phyloP scores from a whole-genome alignment of 2,797 vertebrate species.

The Borostomias antarcticus region DNA sequence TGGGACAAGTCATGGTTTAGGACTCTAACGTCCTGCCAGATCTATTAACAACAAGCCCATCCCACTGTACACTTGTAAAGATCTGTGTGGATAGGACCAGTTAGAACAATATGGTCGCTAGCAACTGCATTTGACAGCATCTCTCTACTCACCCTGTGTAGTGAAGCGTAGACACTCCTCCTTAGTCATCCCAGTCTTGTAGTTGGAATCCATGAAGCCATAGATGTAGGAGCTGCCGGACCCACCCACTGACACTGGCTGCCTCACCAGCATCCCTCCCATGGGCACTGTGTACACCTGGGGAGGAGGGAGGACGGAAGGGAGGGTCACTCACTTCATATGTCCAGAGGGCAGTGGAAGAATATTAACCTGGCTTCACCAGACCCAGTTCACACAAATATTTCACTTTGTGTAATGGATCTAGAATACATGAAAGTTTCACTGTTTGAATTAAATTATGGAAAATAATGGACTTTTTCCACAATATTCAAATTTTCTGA shows the following conservation, averaged over 20 bases:
- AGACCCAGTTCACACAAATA: no score
- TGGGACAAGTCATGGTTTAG: no score
- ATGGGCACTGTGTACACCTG: constrained; percentile 85
- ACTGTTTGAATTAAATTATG: no score
- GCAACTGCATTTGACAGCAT: no score
- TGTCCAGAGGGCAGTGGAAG: not conserved
- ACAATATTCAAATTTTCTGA: no score
- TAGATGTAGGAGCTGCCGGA: constrained; percentile 90
- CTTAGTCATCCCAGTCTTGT: constrained; percentile 80
- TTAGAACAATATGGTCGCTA: not conserved
- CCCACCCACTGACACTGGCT: constrained; percentile 88
- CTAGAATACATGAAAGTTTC: no score
- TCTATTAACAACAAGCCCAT: not conserved
- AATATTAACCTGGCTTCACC: no score
- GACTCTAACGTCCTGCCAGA: no score
- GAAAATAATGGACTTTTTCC: no score
- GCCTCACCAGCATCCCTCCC: constrained; percentile 87
- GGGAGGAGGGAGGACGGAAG: not conserved
- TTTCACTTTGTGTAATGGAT: no score
- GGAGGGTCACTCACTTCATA: not conserved
- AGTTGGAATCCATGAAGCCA: constrained; percentile 88
- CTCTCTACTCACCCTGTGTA: constrained; percentile 1
- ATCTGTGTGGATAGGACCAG: not conserved
- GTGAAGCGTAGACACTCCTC: constrained; percentile 78
- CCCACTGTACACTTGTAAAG: not conserved